Evolutionary conservation across 2,888 invertebrate species (phyloP), one percentile per base, ranked within the genome.

Genomic region (Malachius bipustulatus): DNA sequence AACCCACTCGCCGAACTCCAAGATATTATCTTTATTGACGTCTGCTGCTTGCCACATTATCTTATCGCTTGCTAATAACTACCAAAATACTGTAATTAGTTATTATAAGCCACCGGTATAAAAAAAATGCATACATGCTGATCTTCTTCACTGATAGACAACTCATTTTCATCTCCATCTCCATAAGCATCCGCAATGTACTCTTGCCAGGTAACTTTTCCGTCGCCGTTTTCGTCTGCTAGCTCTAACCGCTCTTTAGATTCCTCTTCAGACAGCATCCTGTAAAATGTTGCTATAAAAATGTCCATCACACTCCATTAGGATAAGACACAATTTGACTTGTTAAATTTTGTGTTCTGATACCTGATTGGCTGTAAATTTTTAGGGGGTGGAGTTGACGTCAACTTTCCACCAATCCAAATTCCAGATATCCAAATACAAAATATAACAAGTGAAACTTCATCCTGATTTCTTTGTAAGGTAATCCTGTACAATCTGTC

Each of bases 141-240:
- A 43, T 54, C 55, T 42, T 57, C 55, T 34, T 50, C 49, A 11
- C 48, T 50, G 29, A 54, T 40, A 30, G 46, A 29, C 36, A 39
- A 44, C 14, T 35, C 48, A 27, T 60, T 57, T 14, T 56, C 62
- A 31, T 64, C 64, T 12, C 64, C 63, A n/a, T 62, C 56, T 1
- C 88, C 88, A 58, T 89, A 96, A 0, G 84, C 77, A 57, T 91
- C 89, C 35, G 75, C 70, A n/a, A 90, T 56, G 59, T 93, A 89
- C 64, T 98, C 97, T 3, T 70, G 63, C 94, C 94, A 97, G 0
- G 84, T 76, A 2, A 97, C 74, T 45, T 66, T 64, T 0, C 82
- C 83, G 61, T 97, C 85, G 26, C 69, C 69, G 59, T 96, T 74
- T 28, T 73, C 72, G 63, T 97, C 97, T 1, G 87, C 77, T 55